Base-by-base conservation (phyloP, 2,113 vertebrate genomes). In the Fukomys damarensis region DNA sequence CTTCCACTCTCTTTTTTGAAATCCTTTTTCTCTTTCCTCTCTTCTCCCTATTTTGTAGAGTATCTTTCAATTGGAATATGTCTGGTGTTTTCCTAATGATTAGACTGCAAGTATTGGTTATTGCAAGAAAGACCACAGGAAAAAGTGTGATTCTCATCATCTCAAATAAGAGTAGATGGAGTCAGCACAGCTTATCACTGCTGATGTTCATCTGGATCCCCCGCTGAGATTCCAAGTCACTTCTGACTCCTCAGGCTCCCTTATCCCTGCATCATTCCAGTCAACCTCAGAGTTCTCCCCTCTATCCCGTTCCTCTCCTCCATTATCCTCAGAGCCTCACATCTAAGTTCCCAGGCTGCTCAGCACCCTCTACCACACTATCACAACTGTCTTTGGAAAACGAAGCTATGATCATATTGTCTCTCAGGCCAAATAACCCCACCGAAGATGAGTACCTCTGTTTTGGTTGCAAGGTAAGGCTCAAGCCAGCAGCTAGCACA, bases 41-140 rank as follows among this genome's bases (percentile, higher is more conserved):
- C 72, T 46, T 28, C 41, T 46, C 41, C 72, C 72, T 76, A 30
- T 46, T 76, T 30, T 76, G 13, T 26, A 30, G 72, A 30, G 24
- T 63, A 7, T 70, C 16, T 56, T 52, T 87, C 49, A 65, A 3
- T 4, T 96, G 59, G 46, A 41, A 49, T 72, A 92, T 82, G 32
- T 41, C 84, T 86, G 82, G 90, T 82, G 70, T 85, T 89, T 93
- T 77, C 72, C 70, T 94, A 20, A 41, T 56, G 58, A 92, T 52
- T 76, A 52, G 74, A 74, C 16, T 63, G 28, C 9, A 24, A 30
- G 17, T 72, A 46, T 68, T 59, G 20, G 20, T 90, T 61, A 22
- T 2, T 72, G 14, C 61, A 49, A 81, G 49, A 76, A 80, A 86
- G 74, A 35, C 26, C 61, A 94, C 41, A 61, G 63, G 52, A 56